Base-by-base conservation (phyloP, 1,140 invertebrate species). In the Trichoplusia ni region DNA sequence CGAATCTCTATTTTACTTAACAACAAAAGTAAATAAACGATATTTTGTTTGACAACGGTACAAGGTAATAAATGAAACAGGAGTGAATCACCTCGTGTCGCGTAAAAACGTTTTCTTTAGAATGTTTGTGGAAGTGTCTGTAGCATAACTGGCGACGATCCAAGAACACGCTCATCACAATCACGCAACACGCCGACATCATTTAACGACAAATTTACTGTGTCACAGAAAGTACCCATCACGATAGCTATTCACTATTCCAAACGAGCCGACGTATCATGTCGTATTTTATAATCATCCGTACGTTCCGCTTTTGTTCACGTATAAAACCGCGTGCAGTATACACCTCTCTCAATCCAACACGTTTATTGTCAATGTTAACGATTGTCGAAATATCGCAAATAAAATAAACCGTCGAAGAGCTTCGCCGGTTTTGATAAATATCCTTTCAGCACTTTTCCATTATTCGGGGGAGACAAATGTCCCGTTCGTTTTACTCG, bases 381-480 rank as follows among this genome's bases (percentile, higher is more conserved):
- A 65, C 65, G 69, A 75, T 75, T 61, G 69, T 71, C 67, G 54
- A 75, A 75, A 73, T 70, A 67, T 73, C 44, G 46, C 64, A 68
- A 76, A 79, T 73, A 77, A 79, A 82, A 79, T 58, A 70, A 78
- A 69, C 60, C 67, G 71, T 64, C 71, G 67, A 67, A 70, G 31
- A 76, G 59, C 60, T 69, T 60, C 65, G 61, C 59, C 71, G 70
- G 37, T 80, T 85, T 83, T 88, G 81, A 88, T 84, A 84, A 84
- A 86, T 82, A 79, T 78, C 75, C 77, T 79, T 86, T 88, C 79
- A 74, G 47, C 78, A 68, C 67, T 73, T 80, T 80, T 74, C 75
- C 76, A 80, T 85, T 85, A 84, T 85, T 81, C 75, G 68, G 31
- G 75, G 37, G 81, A 84, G 86, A 84, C 81, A 84, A 84, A 84